These are phyloP conservation scores for Psephotus haematonotus DNA, from an alignment of 2,113 vertebrate species.

Conservation along the genomic window DNA sequence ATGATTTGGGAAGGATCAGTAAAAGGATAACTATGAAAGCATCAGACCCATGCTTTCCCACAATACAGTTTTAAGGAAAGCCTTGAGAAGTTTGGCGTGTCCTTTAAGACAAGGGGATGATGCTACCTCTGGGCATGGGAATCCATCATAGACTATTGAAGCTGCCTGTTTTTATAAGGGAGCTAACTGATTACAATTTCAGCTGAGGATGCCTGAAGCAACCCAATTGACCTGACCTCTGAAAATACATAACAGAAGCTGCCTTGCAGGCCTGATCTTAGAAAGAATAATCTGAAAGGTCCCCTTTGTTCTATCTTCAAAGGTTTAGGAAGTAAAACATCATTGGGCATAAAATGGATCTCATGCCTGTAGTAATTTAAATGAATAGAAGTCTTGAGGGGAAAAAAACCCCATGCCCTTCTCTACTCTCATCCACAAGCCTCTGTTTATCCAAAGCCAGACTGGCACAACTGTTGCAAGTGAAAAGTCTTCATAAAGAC, in stretches of 20 bases:
- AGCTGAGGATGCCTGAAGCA: not conserved
- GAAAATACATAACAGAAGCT: not conserved
- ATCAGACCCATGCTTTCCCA: not conserved
- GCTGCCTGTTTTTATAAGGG: not conserved
- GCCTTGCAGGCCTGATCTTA: not conserved
- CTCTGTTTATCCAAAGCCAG: not conserved
- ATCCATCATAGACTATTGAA: not conserved
- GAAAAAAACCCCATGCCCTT: not conserved
- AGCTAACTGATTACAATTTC: not conserved
- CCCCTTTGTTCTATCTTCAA: not conserved
- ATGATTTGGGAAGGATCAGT: not conserved
- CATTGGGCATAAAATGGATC: not conserved
- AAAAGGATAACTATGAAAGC: not conserved
- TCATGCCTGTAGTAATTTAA: not conserved
- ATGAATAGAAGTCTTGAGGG: not conserved
- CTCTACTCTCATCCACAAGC: not conserved
- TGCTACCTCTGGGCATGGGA: not conserved
- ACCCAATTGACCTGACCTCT: not conserved
- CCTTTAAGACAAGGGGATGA: not conserved
- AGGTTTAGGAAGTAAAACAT: not conserved
- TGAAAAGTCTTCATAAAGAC: not conserved
- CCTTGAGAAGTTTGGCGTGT: not conserved
- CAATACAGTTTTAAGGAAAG: not conserved
- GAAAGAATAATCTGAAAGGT: not conserved
- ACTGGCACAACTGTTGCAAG: not conserved